Percentiles rank a stretch among this genome's conserved stretches.
Conservation (phyloP, 2,113 vertebrate species). For the Leptodactylus fuscus region DNA sequence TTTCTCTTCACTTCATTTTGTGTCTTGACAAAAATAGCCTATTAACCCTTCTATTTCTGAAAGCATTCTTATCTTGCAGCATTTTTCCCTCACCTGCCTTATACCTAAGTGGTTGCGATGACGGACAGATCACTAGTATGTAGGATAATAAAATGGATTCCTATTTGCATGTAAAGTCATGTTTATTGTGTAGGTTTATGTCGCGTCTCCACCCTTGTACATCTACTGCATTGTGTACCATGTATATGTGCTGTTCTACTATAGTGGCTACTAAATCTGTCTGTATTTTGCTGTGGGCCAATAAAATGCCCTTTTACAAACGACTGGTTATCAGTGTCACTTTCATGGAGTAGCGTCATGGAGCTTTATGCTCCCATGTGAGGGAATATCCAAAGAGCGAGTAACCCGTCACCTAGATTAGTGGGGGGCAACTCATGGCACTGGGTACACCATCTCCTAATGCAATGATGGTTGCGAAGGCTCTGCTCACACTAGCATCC, state of each 20-base stretch:
- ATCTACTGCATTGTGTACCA: neutral
- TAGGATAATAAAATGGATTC: neutral
- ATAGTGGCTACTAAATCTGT: neutral
- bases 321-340: slow-evolving; percentile 10
- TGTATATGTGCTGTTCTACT: neutral
- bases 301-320: slow-evolving; percentile 41
- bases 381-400: neutral
- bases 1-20: too few species aligned
- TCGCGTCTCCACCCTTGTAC: neutral
- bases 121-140: neutral
- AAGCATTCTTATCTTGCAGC: too few species aligned
- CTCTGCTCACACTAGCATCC: neutral
- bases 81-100: too few species aligned
- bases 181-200: neutral
- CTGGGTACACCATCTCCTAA: neutral
- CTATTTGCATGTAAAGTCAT: neutral
- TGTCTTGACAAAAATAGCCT: too few species aligned
- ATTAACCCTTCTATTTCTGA: too few species aligned
- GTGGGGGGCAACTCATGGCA: neutral
- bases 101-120: too few species aligned
- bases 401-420: neutral
- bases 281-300: slow-evolving; percentile 38
- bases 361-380: neutral
- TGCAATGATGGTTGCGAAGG: neutral
- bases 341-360: neutral